Percentiles rank a stretch among this genome's conserved stretches.
phyloP scores from a whole-genome alignment of 2,888 invertebrate species.

The Ametastegia equiseti region DNA sequence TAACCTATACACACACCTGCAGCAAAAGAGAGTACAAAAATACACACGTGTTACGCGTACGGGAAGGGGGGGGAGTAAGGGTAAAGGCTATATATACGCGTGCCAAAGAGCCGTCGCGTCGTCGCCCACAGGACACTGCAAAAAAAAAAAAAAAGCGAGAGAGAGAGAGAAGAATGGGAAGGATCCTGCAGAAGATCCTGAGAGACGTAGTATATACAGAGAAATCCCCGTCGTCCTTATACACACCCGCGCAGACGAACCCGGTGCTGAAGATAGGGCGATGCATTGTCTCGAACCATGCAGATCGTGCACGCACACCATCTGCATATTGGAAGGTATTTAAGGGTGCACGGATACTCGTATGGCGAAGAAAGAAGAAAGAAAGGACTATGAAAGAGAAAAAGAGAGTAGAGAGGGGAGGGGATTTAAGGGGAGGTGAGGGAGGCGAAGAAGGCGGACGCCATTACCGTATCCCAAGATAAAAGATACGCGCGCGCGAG shows the following conservation, averaged over 20 bases:
- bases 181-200: no score
- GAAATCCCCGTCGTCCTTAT: neutral
- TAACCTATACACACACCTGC: no score
- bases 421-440: slow-evolving; percentile 24
- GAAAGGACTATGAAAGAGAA: slow-evolving; percentile 32
- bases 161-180: neutral
- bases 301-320: slow-evolving; percentile 50
- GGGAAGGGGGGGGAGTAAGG: no score
- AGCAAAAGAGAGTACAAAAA: neutral
- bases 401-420: no score
- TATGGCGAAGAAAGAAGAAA: neutral
- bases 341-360: slow-evolving; percentile 40
- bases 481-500: slow-evolving; percentile 72
- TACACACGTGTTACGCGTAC: slow-evolving; percentile 4
- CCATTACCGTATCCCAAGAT: slow-evolving; percentile 71
- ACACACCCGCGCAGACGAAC: slow-evolving; percentile 22
- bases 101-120: neutral
- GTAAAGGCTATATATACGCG: neutral
- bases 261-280: neutral
- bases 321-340: slow-evolving; percentile 44
- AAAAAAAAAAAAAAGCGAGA: neutral
- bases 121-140: neutral
- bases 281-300: slow-evolving; percentile 46
- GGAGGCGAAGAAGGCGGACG: slow-evolving; percentile 62
- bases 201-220: neutral